Conservation (phyloP, 2,113 vertebrate genomes). For the Neodon shergylaensis region DNA sequence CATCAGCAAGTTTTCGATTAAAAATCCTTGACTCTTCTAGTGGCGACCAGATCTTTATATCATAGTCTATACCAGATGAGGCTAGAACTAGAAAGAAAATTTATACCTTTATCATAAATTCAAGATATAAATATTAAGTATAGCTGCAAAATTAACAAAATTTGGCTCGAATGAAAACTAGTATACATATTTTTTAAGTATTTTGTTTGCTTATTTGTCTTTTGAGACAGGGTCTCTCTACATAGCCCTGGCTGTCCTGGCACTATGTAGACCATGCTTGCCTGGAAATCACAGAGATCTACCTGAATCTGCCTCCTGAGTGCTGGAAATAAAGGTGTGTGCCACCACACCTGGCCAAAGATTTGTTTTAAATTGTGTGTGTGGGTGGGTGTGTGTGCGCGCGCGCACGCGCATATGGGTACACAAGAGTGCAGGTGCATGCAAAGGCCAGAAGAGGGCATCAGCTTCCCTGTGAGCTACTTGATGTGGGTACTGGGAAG, state of each 20-base stretch:
- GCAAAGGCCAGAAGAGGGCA: neutral
- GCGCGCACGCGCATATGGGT: too few relatives aligned
- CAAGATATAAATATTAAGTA: neutral
- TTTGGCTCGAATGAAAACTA: neutral
- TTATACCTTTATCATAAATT: neutral
- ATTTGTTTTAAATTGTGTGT: neutral
- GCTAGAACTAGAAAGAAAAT: slow-evolving; percentile 92
- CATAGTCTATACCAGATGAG: slow-evolving; percentile 99
- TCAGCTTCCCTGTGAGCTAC: neutral
- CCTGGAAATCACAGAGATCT: neutral
- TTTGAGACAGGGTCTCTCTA: neutral
- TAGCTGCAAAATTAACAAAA: neutral
- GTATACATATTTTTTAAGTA: neutral
- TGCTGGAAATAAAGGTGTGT: neutral
- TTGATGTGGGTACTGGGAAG: neutral
- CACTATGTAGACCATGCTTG: neutral
- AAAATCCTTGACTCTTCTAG: slow-evolving; percentile 94
- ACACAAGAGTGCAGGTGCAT: neutral
- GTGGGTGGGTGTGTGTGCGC: neutral
- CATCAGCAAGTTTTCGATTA: slow-evolving; percentile 96
- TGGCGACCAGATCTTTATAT: slow-evolving; percentile 99
- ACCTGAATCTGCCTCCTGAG: neutral
- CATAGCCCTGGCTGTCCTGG: neutral
- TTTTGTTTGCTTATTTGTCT: neutral
- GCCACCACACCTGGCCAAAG: neutral